Evolutionary conservation across 92 coral and sea anemone species (phyloP), one percentile per base, ranked within the genome.

Genomic region (Palythoa heliodiscus): DNA sequence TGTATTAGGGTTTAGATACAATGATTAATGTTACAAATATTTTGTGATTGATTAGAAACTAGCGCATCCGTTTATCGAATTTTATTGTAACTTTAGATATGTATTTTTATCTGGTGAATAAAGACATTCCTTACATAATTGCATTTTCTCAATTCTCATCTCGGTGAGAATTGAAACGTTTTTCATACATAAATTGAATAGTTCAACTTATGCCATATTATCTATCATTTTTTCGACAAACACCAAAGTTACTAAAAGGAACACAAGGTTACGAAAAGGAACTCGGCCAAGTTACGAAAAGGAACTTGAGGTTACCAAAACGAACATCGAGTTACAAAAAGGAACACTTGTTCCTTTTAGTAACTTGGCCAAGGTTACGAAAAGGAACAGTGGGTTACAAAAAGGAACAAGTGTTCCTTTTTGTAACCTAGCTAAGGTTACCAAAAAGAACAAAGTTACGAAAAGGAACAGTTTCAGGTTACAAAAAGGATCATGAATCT

Each of bases 141-240:
- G 71, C 22, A 14, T 25, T 57, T 57, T 57, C 64, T 11, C 64
- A 57, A 8, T 57, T 57, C 64, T 57, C 64, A 47, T 68, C 58
- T 78, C 9, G 55, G 70, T 38, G 39, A 38, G 57, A 17, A 23
- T 60, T 60, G 38, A n/a, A 78, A 35, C 71, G 10, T 78, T 63
- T 78, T 78, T 58, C 83, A 57, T 57, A 57, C 64, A 57, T 57
- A 57, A 57, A 57, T 57, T 57, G n/a, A 57, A 57, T 57, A 57
- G 64, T 57, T 57, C 64, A 57, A 57, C 64, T 57, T 57, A 57
- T 57, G 64, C 20, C 64, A 57, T 57, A 57, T 57, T 57, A 57
- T 57, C 64, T 57, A 57, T 57, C 64, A 57, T 57, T 57, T 57
- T 57, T 8, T 52, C 55, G 55, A 52, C 35, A 29, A 29, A 29